Evolutionary conservation across 2,113 vertebrate genomes (phyloP).

Genomic region (Syngnathus scovelli): DNA sequence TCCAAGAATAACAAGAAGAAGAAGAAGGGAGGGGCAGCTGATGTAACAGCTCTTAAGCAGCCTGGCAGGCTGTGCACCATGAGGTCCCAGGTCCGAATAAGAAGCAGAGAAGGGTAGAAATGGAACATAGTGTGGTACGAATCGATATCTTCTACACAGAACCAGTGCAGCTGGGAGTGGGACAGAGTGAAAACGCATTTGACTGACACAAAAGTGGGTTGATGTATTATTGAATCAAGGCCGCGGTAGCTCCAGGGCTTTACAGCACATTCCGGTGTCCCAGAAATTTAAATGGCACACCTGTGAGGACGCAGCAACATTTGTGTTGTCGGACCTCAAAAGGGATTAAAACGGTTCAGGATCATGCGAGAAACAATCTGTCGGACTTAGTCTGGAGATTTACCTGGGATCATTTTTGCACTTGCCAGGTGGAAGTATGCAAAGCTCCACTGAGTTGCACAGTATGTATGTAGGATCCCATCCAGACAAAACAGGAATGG

Average conservation of each 20-base stretch:
- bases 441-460: neutral
- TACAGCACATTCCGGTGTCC: conserved; percentile 19
- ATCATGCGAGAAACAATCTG: conserved; percentile 39
- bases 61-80: conserved; percentile 13
- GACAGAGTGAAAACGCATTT: conserved; percentile 6
- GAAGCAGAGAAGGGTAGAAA: neutral
- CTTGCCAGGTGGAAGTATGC: conserved; percentile 1
- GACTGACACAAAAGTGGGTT: conserved; percentile 9
- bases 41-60: conserved; percentile 23
- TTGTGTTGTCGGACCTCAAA: conserved; percentile 1
- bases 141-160: conserved; percentile 9
- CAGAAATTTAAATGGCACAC: conserved; percentile 24
- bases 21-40: conserved; percentile 12
- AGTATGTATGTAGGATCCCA: neutral
- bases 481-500: conserved; percentile 5
- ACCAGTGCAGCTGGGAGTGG: neutral
- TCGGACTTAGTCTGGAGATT: conserved; percentile 30
- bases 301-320: neutral
- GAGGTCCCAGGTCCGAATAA: conserved; percentile 2
- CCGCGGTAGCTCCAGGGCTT: conserved; percentile 16
- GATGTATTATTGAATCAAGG: conserved; percentile 11
- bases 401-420: conserved; percentile 14
- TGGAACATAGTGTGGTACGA: too few relatives aligned
- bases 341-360: conserved; percentile 41
- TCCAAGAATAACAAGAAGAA: neutral